A percentile compares a stretch with the other conserved stretches of the same genome.
Conservation (phyloP, 2,113 vertebrate genomes). For the Nothobranchius furzeri region DNA sequence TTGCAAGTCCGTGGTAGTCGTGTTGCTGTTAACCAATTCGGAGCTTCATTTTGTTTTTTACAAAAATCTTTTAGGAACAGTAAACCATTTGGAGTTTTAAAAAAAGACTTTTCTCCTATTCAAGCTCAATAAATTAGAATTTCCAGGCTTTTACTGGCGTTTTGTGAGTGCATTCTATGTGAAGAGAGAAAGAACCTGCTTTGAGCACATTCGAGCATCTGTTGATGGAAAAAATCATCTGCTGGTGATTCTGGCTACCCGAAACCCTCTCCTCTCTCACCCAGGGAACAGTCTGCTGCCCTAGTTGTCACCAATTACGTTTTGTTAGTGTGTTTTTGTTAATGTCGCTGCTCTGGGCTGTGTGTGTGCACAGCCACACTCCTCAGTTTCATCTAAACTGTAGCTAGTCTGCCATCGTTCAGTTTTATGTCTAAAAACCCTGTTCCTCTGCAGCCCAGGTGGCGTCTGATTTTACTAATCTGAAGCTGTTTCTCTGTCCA, state of each 20-base stretch:
- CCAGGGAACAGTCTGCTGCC: constrained; percentile 59
- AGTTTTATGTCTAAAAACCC: no score
- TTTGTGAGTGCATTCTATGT: no score
- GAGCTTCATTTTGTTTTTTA: no score
- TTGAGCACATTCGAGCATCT: background rate
- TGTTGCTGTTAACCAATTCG: no score
- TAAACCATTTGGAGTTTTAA: no score
- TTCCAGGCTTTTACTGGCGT: no score
- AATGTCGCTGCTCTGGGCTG: constrained; percentile 23
- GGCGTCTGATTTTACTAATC: background rate
- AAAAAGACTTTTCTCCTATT: no score
- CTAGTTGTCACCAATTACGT: constrained; percentile 64
- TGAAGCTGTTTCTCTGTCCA: background rate
- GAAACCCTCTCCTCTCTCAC: constrained; percentile 48
- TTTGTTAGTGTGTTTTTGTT: constrained; percentile 64
- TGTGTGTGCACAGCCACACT: constrained; percentile 43
- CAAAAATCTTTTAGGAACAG: no score
- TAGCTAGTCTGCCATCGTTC: no score
- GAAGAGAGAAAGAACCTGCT: no score
- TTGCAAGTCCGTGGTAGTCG: no score
- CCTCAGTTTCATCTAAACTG: constrained; percentile 12
- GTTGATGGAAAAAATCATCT: constrained; percentile 9
- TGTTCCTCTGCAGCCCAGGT: background rate
- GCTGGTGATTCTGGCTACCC: constrained; percentile 42
- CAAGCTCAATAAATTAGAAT: no score